These are phyloP conservation scores for Puffinus mauretanicus DNA, from an alignment of 2,113 vertebrate genomes.

Conservation along the genomic window DNA sequence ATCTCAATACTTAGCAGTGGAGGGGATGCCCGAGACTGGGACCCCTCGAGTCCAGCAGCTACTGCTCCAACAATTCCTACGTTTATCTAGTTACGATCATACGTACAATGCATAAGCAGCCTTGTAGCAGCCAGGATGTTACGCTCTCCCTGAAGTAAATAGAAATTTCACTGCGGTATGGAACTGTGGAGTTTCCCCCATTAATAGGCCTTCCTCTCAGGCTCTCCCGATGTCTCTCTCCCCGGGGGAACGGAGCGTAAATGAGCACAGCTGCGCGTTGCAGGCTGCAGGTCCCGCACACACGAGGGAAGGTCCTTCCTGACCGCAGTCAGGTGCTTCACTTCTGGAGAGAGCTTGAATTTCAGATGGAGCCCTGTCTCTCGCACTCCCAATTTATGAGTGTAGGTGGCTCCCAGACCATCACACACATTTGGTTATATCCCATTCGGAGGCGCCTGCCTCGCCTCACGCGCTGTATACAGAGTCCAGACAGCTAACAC, in stretches of 20 bases:
- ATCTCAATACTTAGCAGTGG: too few species aligned
- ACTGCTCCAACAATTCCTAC: neutral
- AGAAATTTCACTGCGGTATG: rapidly evolving
- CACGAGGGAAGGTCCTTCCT: neutral
- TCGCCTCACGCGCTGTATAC: rapidly evolving
- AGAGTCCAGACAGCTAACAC: neutral
- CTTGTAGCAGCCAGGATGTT: neutral
- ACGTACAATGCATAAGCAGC: neutral
- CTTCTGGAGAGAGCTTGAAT: neutral
- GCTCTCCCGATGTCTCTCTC: neutral
- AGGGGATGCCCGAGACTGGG: neutral
- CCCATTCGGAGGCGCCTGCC: neutral
- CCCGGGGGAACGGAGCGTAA: neutral
- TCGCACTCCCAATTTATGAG: neutral
- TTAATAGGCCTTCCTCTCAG: rapidly evolving
- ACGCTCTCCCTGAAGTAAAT: neutral
- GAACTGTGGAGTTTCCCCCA: neutral
- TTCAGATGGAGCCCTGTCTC: neutral
- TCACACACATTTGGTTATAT: neutral
- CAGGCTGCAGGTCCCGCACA: neutral
- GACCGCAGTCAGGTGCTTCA: neutral
- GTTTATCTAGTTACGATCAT: neutral
- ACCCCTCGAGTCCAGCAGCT: neutral
- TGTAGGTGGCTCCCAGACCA: neutral
- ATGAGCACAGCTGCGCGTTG: neutral